Evolutionary conservation across 1,140 invertebrate species (phyloP), one percentile per base, ranked within the genome.

Genomic region (Brachionus koreanus): DNA sequence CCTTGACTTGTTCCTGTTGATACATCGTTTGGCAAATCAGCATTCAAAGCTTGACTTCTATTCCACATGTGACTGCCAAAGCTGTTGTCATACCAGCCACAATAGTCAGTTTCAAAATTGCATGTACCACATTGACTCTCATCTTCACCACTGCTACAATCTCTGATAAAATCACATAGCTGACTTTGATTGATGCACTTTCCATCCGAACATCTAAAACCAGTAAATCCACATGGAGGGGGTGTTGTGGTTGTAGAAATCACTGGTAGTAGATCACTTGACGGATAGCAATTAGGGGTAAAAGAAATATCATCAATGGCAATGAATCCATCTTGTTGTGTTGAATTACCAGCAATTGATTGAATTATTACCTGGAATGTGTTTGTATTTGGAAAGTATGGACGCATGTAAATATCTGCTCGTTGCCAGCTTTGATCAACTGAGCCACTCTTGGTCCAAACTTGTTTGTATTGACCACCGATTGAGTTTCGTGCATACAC

Each of bases 301-400:
- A 89, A 87, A 19, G 86, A 86, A 0, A 87, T 46, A 84, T 89
- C 87, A 85, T 88, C 88, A 43, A 88, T 84, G 23, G 86, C 86
- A 83, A 88, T 88, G 61, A 87, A 86, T 19, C 87, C 87, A 43
- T 83, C 23, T 29, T 83, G 84, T 16, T 83, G 81, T 7, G 83
- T 83, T 23, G 87, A 87, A 9, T 84, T 84, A 33, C 82, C 63
- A 43, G 83, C 86, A 10, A 0, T 29, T 33, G 61, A 49, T 69
- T 82, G 35, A 35, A 82, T 67, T 33, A 82, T 37, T 9, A 67
- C 25, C 49, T 82, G 43, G 33, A 79, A 39, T 57, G 16, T 43
- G 4, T 61, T 79, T 37, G 49, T 16, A 16, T 4, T 23, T 7
- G 49, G 6, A 61, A 65, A 29, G 39, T 61, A 61, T 13, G 25